phyloP scores from a whole-genome alignment of 1,140 invertebrate genomes.

The Drosophila kurseongensis region DNA sequence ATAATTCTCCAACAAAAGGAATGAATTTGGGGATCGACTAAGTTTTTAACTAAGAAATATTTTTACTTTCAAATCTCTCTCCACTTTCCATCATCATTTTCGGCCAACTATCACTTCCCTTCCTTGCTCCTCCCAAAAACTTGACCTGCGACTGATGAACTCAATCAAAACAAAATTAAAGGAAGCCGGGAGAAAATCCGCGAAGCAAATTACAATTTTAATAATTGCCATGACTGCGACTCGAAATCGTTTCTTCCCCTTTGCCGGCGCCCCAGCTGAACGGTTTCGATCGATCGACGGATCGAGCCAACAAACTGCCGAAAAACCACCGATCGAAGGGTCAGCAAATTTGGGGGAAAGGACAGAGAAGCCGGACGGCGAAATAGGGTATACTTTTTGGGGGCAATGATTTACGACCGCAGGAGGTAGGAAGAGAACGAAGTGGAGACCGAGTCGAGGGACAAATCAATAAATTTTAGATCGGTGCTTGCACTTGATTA shows the following conservation, averaged over 20 bases:
- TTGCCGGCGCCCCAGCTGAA: conserved; percentile 18
- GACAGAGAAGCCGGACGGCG: conserved; percentile 5
- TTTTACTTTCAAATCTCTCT: neutral
- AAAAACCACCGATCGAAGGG: conserved; percentile 38
- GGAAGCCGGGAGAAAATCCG: conserved; percentile 16
- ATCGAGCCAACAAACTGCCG: conserved; percentile 7
- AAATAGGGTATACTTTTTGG: conserved; percentile 51
- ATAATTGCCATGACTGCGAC: conserved; percentile 66
- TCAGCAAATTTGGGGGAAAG: conserved; percentile 43
- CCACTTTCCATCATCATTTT: conserved; percentile 1
- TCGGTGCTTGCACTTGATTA: conserved; percentile 72
- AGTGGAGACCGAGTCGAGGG: conserved; percentile 2
- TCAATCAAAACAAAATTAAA: conserved; percentile 41
- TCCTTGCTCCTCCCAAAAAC: conserved; percentile 16
- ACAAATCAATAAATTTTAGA: conserved; percentile 79
- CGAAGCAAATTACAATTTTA: conserved; percentile 76
- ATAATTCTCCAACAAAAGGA: neutral
- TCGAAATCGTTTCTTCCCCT: conserved; percentile 37
- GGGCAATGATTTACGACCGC: conserved; percentile 66
- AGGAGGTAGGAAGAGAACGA: neutral
- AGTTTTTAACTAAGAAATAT: no score
- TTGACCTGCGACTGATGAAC: conserved; percentile 67
- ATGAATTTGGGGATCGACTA: no score
- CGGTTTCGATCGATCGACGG: conserved; percentile 25
- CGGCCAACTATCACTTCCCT: conserved; percentile 6